A percentile compares a stretch with the other conserved stretches of the same genome.
These are phyloP conservation scores for Tragulus kanchil DNA, from an alignment of 2,113 vertebrate genomes.

Conservation along the genomic window DNA sequence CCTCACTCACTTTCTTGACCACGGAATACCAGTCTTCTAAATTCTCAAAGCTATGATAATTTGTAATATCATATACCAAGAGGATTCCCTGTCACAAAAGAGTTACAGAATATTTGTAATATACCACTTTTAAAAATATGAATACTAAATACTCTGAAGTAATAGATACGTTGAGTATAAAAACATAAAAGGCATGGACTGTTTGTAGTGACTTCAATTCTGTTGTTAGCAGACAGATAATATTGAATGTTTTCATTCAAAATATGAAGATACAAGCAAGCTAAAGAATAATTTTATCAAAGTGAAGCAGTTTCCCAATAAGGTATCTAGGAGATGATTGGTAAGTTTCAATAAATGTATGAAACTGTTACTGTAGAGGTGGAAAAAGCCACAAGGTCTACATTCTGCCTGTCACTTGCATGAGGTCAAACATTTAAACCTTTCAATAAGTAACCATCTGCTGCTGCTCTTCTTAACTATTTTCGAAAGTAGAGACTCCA, in stretches of 20 bases:
- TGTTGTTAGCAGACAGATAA: slow-evolving; percentile 27
- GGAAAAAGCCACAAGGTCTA: neutral
- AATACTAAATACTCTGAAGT: neutral
- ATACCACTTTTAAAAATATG: slow-evolving; percentile 11
- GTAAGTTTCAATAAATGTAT: neutral
- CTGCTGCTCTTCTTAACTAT: slow-evolving; percentile 60
- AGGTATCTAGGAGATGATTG: neutral
- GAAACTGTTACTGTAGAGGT: neutral
- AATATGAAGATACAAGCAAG: neutral
- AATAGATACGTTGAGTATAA: neutral
- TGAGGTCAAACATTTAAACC: slow-evolving; percentile 58
- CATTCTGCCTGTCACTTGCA: slow-evolving; percentile 3
- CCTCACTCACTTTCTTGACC: slow-evolving; percentile 97
- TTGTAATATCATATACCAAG: slow-evolving; percentile 99
- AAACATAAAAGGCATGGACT: neutral
- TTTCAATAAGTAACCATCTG: slow-evolving; percentile 74
- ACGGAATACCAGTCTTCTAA: slow-evolving; percentile 97
- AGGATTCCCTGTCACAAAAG: slow-evolving; percentile 93
- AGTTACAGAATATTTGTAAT: slow-evolving; percentile 74
- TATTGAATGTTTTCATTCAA: slow-evolving; percentile 5
- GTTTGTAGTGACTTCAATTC: slow-evolving; percentile 18
- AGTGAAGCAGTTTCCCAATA: neutral
- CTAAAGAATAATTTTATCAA: slow-evolving; percentile 38
- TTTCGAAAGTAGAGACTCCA: slow-evolving; percentile 63
- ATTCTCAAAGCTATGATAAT: slow-evolving; percentile 99